Conservation (phyloP, 2,113 vertebrate species). For the Ceyx cyanopectus region DNA sequence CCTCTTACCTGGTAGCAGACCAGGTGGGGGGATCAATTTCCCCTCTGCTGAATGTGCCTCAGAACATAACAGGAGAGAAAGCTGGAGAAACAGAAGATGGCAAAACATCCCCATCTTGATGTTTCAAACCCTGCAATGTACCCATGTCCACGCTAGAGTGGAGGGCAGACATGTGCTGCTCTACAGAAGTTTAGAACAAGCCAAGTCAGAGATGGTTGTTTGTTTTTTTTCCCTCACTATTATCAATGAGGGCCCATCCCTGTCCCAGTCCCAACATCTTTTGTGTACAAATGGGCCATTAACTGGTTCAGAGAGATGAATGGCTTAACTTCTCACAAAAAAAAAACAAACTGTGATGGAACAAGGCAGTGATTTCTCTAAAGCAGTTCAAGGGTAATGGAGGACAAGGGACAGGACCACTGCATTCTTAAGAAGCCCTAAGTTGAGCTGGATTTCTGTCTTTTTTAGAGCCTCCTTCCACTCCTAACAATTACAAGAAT, state of each 20-base stretch:
- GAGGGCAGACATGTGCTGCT: not conserved
- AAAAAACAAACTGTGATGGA: not conserved
- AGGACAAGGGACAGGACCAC: not conserved
- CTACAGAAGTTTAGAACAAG: not conserved
- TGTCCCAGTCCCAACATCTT: not conserved
- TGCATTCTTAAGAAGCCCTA: not conserved
- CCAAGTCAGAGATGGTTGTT: not conserved
- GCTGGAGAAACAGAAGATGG: accelerated
- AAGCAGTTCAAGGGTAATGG: not conserved
- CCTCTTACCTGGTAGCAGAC: not conserved
- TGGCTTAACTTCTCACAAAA: not conserved
- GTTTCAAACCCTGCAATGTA: not conserved
- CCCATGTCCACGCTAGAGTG: no score
- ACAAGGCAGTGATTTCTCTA: not conserved
- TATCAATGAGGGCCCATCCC: not conserved
- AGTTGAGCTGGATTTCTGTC: not conserved
- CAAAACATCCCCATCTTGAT: not conserved
- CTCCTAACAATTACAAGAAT: not conserved
- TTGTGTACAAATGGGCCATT: accelerated
- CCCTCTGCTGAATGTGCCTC: not conserved
- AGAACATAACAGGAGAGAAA: not conserved
- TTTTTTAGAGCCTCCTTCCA: not conserved
- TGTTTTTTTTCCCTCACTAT: not conserved
- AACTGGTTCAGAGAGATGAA: not conserved
- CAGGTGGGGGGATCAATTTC: not conserved